These are phyloP conservation scores for Thecophora atra DNA, from an alignment of 2,888 invertebrate species.

Conservation along the genomic window DNA sequence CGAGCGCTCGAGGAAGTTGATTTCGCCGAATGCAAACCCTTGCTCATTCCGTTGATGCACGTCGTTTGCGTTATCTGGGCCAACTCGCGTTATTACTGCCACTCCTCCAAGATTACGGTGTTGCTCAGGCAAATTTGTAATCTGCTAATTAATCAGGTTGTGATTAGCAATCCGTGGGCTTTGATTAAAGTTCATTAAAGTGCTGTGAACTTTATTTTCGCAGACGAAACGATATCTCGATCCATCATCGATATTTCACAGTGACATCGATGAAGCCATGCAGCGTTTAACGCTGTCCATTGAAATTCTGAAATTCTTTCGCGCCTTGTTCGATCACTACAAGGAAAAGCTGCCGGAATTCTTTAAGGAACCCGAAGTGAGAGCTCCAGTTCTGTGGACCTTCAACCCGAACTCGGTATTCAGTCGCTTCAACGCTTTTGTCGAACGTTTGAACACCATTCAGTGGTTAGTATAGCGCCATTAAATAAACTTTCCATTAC, in stretches of 20 bases:
- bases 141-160: constrained; percentile 87
- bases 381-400: constrained; percentile 73
- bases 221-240: constrained; percentile 89
- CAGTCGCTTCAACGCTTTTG: constrained; percentile 79
- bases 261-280: constrained; percentile 92
- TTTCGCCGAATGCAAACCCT: constrained; percentile 81
- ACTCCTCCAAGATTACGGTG: constrained; percentile 87
- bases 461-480: constrained; percentile 65
- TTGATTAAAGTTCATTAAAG: not conserved
- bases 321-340: constrained; percentile 75
- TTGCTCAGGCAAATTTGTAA: constrained; percentile 90
- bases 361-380: constrained; percentile 70
- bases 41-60: constrained; percentile 82
- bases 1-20: constrained; percentile 83
- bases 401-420: constrained; percentile 87
- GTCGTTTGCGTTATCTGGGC: constrained; percentile 91
- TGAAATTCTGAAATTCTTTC: constrained; percentile 73
- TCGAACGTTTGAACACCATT: constrained; percentile 80
- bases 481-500: not conserved
- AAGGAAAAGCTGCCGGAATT: constrained; percentile 75
- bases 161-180: constrained; percentile 61
- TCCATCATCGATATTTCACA: constrained; percentile 91
- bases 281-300: constrained; percentile 79
- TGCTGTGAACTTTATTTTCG: constrained; percentile 41
- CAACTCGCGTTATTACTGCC: constrained; percentile 89